These are phyloP conservation scores for Synanthedon formicaeformis DNA, from an alignment of 2,888 invertebrate species.

Conservation along the genomic window DNA sequence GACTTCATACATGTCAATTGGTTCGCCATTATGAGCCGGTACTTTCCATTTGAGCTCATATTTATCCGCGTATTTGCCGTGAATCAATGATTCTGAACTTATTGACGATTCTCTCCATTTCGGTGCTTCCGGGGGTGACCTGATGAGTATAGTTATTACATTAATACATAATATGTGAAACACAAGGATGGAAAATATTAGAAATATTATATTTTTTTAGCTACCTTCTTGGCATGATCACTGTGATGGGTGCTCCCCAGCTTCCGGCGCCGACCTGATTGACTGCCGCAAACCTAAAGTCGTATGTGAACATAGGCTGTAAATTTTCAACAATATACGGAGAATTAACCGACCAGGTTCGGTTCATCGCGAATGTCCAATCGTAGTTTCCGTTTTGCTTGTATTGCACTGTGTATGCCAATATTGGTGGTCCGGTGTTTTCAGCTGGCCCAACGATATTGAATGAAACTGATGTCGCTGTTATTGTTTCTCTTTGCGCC, in stretches of 20 bases:
- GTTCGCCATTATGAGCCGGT: conserved; percentile 90
- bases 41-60: conserved; percentile 87
- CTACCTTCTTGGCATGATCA: conserved; percentile 79
- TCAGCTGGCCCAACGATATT: conserved; percentile 80
- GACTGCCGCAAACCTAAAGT: conserved; percentile 85
- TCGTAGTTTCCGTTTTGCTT: conserved; percentile 75
- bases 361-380: conserved; percentile 78
- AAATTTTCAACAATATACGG: conserved; percentile 85
- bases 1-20: conserved; percentile 85
- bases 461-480: conserved; percentile 88
- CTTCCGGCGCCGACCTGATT: conserved; percentile 86
- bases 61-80: conserved; percentile 76
- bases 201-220: not conserved
- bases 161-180: not conserved
- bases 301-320: conserved; percentile 80
- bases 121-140: conserved; percentile 79
- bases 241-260: conserved; percentile 75
- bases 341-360: conserved; percentile 84
- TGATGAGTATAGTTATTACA: conserved; percentile 10
- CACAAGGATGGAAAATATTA: not conserved
- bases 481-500: conserved; percentile 76
- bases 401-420: conserved; percentile 81
- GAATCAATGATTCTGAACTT: conserved; percentile 53
- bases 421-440: conserved; percentile 81
- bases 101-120: conserved; percentile 55